These are phyloP conservation scores for Eupithecia subumbrata DNA, from an alignment of 2,888 invertebrate genomes.

Conservation along the genomic window DNA sequence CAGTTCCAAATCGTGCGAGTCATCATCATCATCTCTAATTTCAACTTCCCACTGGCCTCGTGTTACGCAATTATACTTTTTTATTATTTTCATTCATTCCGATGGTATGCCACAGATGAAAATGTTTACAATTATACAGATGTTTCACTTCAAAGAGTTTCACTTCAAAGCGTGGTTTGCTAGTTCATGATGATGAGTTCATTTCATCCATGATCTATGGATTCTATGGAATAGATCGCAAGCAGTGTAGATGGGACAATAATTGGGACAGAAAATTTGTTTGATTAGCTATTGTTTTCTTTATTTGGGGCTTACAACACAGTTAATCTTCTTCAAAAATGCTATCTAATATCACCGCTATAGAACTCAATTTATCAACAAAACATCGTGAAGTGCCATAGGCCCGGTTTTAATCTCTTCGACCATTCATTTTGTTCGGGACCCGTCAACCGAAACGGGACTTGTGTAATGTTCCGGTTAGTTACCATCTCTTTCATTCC, in stretches of 20 bases:
- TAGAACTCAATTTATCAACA: not conserved
- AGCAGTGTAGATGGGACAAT: not conserved
- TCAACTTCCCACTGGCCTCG: constrained; percentile 59
- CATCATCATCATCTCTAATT: constrained; percentile 44
- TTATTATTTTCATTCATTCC: constrained; percentile 77
- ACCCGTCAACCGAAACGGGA: constrained; percentile 78
- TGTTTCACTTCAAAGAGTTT: constrained; percentile 17
- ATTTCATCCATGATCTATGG: no score
- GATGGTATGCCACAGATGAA: constrained; percentile 60
- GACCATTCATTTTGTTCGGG: constrained; percentile 80
- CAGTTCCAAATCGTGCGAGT: constrained; percentile 31
- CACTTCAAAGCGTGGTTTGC: not conserved
- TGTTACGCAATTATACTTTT: constrained; percentile 74
- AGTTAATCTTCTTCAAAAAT: not conserved
- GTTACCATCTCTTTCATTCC: constrained; percentile 54
- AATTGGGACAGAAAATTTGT: not conserved
- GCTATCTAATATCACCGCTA: not conserved
- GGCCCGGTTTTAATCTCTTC: constrained; percentile 76
- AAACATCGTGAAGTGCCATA: constrained; percentile 13
- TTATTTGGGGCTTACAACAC: not conserved
- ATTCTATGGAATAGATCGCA: not conserved
- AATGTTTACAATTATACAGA: not conserved
- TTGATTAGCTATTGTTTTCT: not conserved
- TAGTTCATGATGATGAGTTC: no score
- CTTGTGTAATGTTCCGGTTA: constrained; percentile 79